Base-by-base conservation (phyloP, 2,888 invertebrate species). In the Morpho achilles region DNA sequence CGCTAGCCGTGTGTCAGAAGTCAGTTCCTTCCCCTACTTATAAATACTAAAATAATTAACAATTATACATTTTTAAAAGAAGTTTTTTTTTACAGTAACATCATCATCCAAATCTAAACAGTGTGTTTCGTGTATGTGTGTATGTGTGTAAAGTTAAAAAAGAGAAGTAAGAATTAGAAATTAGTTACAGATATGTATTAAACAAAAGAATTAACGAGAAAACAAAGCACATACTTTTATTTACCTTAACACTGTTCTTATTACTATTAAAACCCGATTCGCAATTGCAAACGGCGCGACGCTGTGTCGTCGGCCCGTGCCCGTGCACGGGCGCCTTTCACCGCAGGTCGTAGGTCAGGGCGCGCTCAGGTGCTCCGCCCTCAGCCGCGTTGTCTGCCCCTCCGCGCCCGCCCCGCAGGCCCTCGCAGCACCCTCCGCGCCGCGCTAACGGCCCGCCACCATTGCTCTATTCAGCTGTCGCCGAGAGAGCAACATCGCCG, bases 331-430 rank as follows among this genome's bases (percentile, higher is more conserved):
- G 86, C 87, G 87, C 89, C 89, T 90, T 89, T 90, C 89, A 90
- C 89, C 86, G 79, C 86, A 72, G 89, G 89, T 90, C 89, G 85
- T 75, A 87, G 89, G 89, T 89, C 89, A 90, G 89, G 89, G 89
- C 88, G 89, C 88, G 81, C 89, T 89, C 87, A 85, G 89, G 89
- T 86, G 89, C 89, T 84, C 87, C 87, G 87, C 88, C 87, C 87
- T 67, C 68, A 78, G 79, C 76, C 76, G 71, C 67, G 70, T 71
- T 66, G 67, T 65, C 69, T 62, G 67, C 64, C 62, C 67, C 67
- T 68, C 67, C 62, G 65, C 57, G 59, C 73, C 73, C 72, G 67
- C 74, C 73, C 59, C 66, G 59, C 53, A 66, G 68, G 64, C 67
- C 68, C 64, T 68, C 67, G 57, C 67, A 59, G 56, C 64, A 69